Conservation (phyloP, 2,797 vertebrate species). For the Spheniscus humboldti region DNA sequence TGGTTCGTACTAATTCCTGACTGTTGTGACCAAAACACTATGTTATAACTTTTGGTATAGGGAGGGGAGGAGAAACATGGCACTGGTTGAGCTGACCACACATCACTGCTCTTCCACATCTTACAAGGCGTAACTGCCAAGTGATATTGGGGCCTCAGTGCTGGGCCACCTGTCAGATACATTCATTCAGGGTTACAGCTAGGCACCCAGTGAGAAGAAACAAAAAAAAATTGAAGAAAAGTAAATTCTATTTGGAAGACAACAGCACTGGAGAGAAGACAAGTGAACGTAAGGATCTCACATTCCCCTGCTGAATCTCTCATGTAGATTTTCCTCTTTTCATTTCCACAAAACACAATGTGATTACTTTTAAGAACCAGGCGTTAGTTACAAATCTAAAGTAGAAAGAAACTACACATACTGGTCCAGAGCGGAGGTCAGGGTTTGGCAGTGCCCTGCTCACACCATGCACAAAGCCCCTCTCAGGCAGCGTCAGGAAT, state of each 20-base stretch:
- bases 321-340: not conserved
- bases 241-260: not conserved
- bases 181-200: not conserved
- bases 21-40: not conserved
- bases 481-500: not conserved
- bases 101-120: not conserved
- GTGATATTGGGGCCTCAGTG: not conserved
- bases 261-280: not conserved
- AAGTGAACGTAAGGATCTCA: not conserved
- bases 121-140: not conserved
- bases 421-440: not conserved
- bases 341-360: not conserved
- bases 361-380: not conserved
- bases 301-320: not conserved
- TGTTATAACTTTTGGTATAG: not conserved
- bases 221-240: not conserved
- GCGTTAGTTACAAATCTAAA: not conserved
- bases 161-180: not conserved
- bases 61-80: not conserved
- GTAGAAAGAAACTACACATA: not conserved
- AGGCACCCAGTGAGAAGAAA: not conserved
- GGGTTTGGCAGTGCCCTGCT: not conserved
- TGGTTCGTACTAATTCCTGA: not conserved
- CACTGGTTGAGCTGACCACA: not conserved
- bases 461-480: not conserved